Conservation (phyloP, 2,797 vertebrate species). For the Pseudochirops corinnae region DNA sequence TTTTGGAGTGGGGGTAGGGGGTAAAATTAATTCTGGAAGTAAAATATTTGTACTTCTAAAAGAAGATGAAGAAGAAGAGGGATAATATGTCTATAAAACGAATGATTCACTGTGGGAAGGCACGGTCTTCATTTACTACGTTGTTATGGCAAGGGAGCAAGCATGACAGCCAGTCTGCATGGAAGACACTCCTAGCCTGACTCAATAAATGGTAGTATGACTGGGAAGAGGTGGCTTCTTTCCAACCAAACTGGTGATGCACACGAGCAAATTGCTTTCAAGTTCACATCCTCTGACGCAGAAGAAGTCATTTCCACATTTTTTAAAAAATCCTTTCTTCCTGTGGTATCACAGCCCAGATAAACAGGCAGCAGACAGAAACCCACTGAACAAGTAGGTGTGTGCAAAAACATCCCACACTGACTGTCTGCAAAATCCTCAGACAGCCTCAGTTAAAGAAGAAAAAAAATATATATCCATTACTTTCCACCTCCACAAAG, state of each 20-base stretch:
- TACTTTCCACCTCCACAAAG: slow-evolving; percentile 54
- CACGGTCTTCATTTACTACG: slow-evolving; percentile 59
- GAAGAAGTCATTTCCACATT: slow-evolving; percentile 61
- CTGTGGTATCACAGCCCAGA: slow-evolving; percentile 24
- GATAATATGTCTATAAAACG: slow-evolving; percentile 73
- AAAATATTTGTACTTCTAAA: neutral
- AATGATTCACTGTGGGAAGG: slow-evolving; percentile 76
- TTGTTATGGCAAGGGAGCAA: slow-evolving; percentile 69
- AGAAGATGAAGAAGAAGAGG: slow-evolving; percentile 3
- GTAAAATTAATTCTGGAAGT: neutral
- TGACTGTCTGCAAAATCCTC: slow-evolving; percentile 27
- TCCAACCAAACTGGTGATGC: slow-evolving; percentile 60
- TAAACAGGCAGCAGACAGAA: slow-evolving; percentile 75
- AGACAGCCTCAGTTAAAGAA: neutral
- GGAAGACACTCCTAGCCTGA: slow-evolving; percentile 41
- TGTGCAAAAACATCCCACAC: slow-evolving; percentile 1
- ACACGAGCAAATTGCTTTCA: slow-evolving; percentile 65
- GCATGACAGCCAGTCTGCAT: slow-evolving; percentile 61
- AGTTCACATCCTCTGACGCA: slow-evolving; percentile 58
- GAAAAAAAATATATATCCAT: slow-evolving; percentile 48
- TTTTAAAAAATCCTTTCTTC: slow-evolving; percentile 42
- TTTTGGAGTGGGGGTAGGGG: neutral
- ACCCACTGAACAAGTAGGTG: slow-evolving; percentile 67
- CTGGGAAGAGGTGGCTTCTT: slow-evolving; percentile 53
- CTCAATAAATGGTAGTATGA: slow-evolving; percentile 50